Conservation (phyloP, 2,797 vertebrate genomes). For the Spinus olivaceus region DNA sequence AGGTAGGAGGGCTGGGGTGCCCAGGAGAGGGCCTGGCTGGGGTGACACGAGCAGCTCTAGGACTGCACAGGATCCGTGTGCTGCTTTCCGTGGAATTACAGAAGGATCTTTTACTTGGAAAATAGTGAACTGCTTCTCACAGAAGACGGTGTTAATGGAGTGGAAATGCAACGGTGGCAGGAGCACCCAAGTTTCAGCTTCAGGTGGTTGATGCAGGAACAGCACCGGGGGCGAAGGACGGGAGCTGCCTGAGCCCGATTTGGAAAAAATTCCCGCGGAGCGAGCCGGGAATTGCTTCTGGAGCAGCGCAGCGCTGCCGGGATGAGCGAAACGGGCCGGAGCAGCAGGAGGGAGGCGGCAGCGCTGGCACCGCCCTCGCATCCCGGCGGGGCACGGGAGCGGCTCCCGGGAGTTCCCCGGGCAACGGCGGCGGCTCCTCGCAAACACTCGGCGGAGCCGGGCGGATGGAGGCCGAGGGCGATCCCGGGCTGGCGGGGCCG, state of each 20-base stretch:
- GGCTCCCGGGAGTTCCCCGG: background rate
- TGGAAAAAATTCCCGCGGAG: background rate
- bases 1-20: background rate
- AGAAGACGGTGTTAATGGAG: background rate
- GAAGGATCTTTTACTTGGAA: background rate
- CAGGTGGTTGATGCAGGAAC: background rate
- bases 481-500: background rate
- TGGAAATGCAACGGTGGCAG: background rate
- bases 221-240: rapidly evolving
- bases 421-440: background rate
- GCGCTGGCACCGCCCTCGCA: background rate
- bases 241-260: rapidly evolving
- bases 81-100: background rate
- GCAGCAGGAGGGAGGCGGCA: background rate
- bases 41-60: background rate
- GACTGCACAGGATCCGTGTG: background rate
- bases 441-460: background rate
- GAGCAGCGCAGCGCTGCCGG: background rate
- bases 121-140: background rate
- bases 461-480: background rate
- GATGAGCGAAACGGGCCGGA: rapidly evolving
- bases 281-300: rapidly evolving
- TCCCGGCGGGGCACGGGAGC: background rate
- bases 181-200: rapidly evolving
- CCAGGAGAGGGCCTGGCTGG: rapidly evolving